phyloP scores from a whole-genome alignment of 2,113 vertebrate species.

The Onychostoma macrolepis region DNA sequence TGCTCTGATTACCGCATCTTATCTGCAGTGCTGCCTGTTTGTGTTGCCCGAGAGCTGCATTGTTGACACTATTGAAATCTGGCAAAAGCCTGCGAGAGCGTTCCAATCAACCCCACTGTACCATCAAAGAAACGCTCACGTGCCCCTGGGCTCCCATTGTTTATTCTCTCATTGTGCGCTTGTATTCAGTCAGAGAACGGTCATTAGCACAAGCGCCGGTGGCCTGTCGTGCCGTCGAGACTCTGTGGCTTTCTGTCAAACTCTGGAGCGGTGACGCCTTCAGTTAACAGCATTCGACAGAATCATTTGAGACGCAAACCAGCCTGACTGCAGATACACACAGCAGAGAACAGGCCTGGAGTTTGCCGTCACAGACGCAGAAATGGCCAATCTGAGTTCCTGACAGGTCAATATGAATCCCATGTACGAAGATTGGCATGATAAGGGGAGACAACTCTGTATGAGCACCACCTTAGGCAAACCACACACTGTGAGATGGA shows the following conservation, averaged over 20 bases:
- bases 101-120: slow-evolving; percentile 44
- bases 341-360: neutral
- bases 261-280: neutral
- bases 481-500: neutral
- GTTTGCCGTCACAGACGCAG: neutral
- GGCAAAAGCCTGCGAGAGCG: slow-evolving; percentile 41
- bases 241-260: neutral
- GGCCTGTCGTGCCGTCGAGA: neutral
- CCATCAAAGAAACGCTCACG: neutral
- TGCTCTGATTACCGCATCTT: slow-evolving; percentile 66
- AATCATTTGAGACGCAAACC: neutral
- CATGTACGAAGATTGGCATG: neutral
- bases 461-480: neutral
- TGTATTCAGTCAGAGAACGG: neutral
- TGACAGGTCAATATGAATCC: neutral
- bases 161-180: slow-evolving; percentile 15
- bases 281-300: neutral
- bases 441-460: neutral
- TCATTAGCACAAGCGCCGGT: neutral
- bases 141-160: neutral
- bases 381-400: neutral
- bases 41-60: slow-evolving; percentile 53
- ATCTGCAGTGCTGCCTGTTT: slow-evolving; percentile 60
- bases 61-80: slow-evolving; percentile 61
- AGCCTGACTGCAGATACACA: neutral